phyloP scores from a whole-genome alignment of 2,797 vertebrate species.

The Mycteria americana region DNA sequence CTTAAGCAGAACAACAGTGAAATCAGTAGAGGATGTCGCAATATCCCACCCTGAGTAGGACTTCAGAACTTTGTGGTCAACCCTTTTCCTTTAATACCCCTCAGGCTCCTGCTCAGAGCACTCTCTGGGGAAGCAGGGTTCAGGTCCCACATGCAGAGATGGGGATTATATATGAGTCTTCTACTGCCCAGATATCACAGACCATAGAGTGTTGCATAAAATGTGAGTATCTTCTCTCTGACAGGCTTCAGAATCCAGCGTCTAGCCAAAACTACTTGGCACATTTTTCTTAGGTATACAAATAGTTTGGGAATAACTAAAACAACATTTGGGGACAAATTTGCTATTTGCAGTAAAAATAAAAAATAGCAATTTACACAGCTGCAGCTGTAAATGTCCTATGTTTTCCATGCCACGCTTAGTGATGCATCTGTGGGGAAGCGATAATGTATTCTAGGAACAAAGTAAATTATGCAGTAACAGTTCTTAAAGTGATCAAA shows the following conservation, averaged over 20 bases:
- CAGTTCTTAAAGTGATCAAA: background rate
- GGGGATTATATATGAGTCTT: background rate
- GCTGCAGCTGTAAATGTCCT: background rate
- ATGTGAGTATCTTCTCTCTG: background rate
- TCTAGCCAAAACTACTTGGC: background rate
- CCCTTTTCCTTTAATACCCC: background rate
- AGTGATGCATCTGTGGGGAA: background rate
- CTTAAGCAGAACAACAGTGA: background rate
- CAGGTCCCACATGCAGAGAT: background rate
- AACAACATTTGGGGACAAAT: background rate
- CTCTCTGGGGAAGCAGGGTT: background rate
- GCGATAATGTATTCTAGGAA: background rate
- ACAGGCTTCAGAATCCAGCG: background rate
- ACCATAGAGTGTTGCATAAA: background rate
- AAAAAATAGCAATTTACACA: background rate
- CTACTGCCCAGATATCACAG: background rate
- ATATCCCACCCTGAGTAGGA: background rate
- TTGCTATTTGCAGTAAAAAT: background rate
- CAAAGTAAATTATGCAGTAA: constrained; percentile 12
- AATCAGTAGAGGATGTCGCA: background rate
- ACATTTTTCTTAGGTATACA: background rate
- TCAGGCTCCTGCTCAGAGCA: background rate
- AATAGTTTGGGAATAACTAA: background rate
- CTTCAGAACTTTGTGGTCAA: background rate
- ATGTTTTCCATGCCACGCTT: background rate